A percentile compares a stretch with the other conserved stretches of the same genome.
Evolutionary conservation across 2,797 vertebrate genomes (phyloP).

Genomic region (Botia kubotai): DNA sequence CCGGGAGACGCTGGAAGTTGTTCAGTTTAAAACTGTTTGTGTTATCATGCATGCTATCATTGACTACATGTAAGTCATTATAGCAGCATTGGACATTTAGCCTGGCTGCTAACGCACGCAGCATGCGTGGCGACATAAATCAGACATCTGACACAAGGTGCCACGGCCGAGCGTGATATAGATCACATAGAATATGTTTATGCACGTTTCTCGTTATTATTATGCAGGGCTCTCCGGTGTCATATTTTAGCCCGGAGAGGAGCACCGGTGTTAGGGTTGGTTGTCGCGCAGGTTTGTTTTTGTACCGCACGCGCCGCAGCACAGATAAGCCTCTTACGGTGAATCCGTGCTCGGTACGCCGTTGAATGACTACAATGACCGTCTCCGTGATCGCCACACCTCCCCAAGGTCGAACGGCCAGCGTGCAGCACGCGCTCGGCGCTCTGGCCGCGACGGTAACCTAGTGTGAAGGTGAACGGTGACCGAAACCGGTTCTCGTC

Average conservation of each 20-base stretch:
- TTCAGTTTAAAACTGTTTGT: neutral
- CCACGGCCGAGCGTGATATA: neutral
- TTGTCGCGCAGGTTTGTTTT: conserved; percentile 7
- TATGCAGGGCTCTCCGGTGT: neutral
- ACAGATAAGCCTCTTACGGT: conserved; percentile 51
- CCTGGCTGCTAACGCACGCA: conserved; percentile 45
- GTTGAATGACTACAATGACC: conserved; percentile 49
- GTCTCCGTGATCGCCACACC: conserved; percentile 51
- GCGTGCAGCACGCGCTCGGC: conserved; percentile 44
- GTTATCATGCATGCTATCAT: neutral
- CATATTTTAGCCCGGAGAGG: neutral
- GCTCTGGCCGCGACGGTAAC: conserved; percentile 21
- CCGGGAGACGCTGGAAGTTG: neutral
- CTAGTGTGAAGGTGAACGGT: conserved; percentile 59
- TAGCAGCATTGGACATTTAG: conserved; percentile 38
- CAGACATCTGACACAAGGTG: neutral
- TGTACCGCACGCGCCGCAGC: conserved; percentile 2
- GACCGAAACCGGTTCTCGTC: neutral
- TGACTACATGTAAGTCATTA: neutral
- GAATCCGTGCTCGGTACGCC: conserved; percentile 17
- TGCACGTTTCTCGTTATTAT: neutral
- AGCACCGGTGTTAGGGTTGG: too few species aligned
- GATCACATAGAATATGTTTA: neutral
- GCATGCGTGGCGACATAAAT: conserved; percentile 14
- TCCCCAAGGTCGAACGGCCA: conserved; percentile 66